Conservation (phyloP, 2,888 invertebrate species). For the Acleris emargana region DNA sequence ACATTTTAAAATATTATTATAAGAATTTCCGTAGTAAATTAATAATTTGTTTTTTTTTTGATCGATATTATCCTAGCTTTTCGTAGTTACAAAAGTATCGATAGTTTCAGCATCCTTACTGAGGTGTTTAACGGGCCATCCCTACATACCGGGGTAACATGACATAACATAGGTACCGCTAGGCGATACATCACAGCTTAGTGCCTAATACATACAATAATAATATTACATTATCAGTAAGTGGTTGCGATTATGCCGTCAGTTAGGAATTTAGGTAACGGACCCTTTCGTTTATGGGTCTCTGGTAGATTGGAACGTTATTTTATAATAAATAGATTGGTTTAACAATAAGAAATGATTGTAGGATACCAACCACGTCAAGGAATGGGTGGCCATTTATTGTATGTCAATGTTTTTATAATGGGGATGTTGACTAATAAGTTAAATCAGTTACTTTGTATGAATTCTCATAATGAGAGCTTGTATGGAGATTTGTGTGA, state of each 20-base stretch:
- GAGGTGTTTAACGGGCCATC: slow-evolving; percentile 69
- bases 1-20: too few species aligned
- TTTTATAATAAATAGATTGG: slow-evolving; percentile 15
- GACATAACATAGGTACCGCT: slow-evolving; percentile 76
- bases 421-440: too few species aligned
- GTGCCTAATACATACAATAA: slow-evolving; percentile 58
- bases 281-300: slow-evolving; percentile 44
- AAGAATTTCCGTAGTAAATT: too few species aligned
- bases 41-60: background rate
- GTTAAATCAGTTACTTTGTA: too few species aligned
- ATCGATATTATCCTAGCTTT: background rate
- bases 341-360: slow-evolving; percentile 8
- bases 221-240: slow-evolving; percentile 61
- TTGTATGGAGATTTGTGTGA: too few species aligned
- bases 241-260: slow-evolving; percentile 61
- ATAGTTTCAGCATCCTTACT: slow-evolving; percentile 53
- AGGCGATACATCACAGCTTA: slow-evolving; percentile 77
- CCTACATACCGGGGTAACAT: slow-evolving; percentile 64
- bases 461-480: too few species aligned
- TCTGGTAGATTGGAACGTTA: slow-evolving; percentile 27
- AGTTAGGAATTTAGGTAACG: slow-evolving; percentile 64
- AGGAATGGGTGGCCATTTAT: too few species aligned
- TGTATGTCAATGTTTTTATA: too few species aligned
- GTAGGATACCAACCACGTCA: background rate
- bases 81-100: slow-evolving; percentile 37